phyloP scores from a whole-genome alignment of 2,888 invertebrate genomes.

The Conus canariensis region DNA sequence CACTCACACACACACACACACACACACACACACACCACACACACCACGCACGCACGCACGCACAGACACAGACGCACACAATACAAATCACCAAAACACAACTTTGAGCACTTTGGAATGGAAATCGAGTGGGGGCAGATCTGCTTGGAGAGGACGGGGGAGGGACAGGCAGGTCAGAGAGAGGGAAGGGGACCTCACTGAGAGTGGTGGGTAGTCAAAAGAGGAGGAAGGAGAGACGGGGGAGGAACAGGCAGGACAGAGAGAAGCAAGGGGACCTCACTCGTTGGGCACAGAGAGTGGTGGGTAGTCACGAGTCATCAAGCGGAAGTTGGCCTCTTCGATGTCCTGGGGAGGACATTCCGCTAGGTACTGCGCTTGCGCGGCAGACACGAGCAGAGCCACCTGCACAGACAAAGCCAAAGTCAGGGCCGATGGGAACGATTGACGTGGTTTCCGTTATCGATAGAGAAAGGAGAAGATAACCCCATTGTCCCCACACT shows the following conservation, averaged over 20 bases:
- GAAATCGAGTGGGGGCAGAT: no score
- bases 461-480: no score
- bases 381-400: constrained; percentile 9
- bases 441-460: no score
- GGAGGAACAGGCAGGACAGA: neutral
- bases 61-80: no score
- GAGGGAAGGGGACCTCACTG: neutral
- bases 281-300: constrained; percentile 5
- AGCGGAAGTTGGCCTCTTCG: constrained; percentile 20
- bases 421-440: no score
- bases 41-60: no score
- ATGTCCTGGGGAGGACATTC: constrained; percentile 24
- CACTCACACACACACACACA: no score
- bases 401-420: neutral
- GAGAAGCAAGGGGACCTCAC: neutral
- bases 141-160: no score
- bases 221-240: neutral
- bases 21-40: no score
- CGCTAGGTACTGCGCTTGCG: constrained; percentile 22
- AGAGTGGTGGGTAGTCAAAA: neutral
- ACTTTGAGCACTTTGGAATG: no score
- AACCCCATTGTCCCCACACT: no score
- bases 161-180: neutral
- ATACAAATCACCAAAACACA: no score
- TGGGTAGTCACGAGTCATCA: constrained; percentile 26